Evolutionary conservation across 2,888 invertebrate genomes (phyloP).

Genomic region (Eledona agricola): DNA sequence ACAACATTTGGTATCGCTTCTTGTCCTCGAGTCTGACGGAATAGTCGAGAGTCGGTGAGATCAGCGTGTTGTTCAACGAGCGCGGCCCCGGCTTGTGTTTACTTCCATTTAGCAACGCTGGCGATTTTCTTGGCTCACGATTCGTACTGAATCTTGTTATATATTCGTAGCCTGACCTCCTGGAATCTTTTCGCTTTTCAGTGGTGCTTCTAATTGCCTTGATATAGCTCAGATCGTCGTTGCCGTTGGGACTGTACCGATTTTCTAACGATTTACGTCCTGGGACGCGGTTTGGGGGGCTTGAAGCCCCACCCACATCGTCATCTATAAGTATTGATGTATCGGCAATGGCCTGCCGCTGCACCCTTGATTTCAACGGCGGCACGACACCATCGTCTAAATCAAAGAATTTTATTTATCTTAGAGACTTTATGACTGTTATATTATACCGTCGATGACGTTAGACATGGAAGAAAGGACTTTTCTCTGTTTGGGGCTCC

Average conservation of each 20-base stretch:
- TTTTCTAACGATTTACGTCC: constrained; percentile 43
- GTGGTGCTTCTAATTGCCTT: constrained; percentile 46
- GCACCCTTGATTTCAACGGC: constrained; percentile 2
- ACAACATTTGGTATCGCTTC: constrained; percentile 66
- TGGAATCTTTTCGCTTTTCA: constrained; percentile 46
- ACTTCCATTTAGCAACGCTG: constrained; percentile 5
- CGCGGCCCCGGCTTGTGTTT: neutral
- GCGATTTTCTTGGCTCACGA: constrained; percentile 11
- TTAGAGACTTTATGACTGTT: too few relatives aligned
- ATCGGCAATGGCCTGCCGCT: constrained; percentile 2
- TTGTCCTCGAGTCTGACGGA: constrained; percentile 69
- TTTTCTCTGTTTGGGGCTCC: constrained; percentile 44
- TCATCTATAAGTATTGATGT: constrained; percentile 43
- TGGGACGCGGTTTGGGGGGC: constrained; percentile 7
- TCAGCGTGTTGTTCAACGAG: constrained; percentile 10
- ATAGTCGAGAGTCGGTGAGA: constrained; percentile 60
- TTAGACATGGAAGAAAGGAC: constrained; percentile 37
- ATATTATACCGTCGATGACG: constrained; percentile 40
- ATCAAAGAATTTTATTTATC: constrained; percentile 29
- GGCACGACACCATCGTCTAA: constrained; percentile 41
- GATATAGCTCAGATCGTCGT: constrained; percentile 53
- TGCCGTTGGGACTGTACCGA: constrained; percentile 28
- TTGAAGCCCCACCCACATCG: constrained; percentile 45
- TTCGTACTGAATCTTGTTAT: constrained; percentile 37
- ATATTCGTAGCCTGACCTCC: constrained; percentile 45